phyloP scores from a whole-genome alignment of 1,140 invertebrate genomes.

The Drosophila prosaltans region DNA sequence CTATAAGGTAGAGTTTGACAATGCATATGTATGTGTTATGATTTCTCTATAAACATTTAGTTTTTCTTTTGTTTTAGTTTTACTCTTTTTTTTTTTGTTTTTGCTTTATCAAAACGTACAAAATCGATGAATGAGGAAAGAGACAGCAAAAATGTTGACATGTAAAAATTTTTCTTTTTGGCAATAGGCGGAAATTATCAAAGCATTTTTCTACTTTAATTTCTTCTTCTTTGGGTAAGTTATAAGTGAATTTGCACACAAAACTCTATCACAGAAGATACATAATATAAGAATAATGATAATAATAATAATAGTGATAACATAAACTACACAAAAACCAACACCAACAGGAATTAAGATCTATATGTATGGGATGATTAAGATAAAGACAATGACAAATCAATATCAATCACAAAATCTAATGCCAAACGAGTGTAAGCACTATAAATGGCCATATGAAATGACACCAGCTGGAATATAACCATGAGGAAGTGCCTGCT shows the following conservation, averaged over 20 bases:
- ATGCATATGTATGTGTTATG: constrained; percentile 62
- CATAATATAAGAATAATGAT: constrained; percentile 33
- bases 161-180: constrained; percentile 46
- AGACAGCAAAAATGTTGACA: constrained; percentile 37
- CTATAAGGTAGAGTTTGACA: constrained; percentile 71
- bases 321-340: constrained; percentile 57
- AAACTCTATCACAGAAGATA: constrained; percentile 77
- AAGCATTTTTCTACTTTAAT: constrained; percentile 36
- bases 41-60: constrained; percentile 35
- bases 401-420: constrained; percentile 31
- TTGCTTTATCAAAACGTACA: constrained; percentile 46
- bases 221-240: constrained; percentile 20
- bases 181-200: constrained; percentile 51
- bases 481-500: constrained; percentile 36
- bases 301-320: constrained; percentile 27
- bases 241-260: constrained; percentile 67
- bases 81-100: not conserved
- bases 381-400: constrained; percentile 1
- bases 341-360: constrained; percentile 40
- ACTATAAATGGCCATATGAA: constrained; percentile 33
- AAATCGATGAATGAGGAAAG: constrained; percentile 40
- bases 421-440: constrained; percentile 46
- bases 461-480: constrained; percentile 18
- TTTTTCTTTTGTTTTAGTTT: not conserved
- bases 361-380: not conserved